Percentiles rank a stretch among this genome's conserved stretches.
These are phyloP conservation scores for Taxidea taxus DNA, from an alignment of 2,113 vertebrate species.

Conservation along the genomic window DNA sequence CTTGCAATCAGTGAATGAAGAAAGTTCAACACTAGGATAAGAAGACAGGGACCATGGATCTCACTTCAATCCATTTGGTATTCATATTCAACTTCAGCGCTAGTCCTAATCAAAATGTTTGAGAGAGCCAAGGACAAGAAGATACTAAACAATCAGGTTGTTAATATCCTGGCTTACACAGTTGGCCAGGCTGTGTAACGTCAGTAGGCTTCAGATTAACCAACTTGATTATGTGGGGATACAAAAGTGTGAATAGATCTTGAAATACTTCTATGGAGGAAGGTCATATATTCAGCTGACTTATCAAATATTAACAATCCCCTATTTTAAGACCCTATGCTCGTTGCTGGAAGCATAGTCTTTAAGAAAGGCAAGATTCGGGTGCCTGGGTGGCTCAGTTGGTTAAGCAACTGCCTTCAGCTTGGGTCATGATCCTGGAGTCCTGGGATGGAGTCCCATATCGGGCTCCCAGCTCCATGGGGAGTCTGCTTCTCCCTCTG, in stretches of 20 bases:
- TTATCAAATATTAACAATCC: neutral
- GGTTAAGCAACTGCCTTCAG: too few species aligned
- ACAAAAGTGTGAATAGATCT: neutral
- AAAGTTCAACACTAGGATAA: neutral
- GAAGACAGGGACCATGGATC: neutral
- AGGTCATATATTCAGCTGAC: neutral
- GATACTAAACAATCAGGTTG: neutral
- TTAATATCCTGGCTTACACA: neutral
- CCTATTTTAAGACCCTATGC: neutral
- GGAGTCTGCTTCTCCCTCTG: too few species aligned
- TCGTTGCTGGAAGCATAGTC: neutral
- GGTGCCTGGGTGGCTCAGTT: too few species aligned
- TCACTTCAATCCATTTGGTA: neutral
- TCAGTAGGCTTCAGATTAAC: constrained; percentile 9
- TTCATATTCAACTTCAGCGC: constrained; percentile 24
- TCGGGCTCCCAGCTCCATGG: too few species aligned
- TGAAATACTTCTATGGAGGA: constrained; percentile 26
- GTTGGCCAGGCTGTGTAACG: neutral
- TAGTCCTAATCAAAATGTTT: neutral
- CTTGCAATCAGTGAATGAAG: neutral
- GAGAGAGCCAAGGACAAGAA: neutral
- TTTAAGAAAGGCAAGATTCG: neutral
- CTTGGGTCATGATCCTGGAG: too few species aligned
- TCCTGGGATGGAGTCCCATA: too few species aligned
- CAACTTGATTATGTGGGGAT: neutral